Percentiles rank a stretch among this genome's conserved stretches.
Evolutionary conservation across 2,113 vertebrate species (phyloP).

Genomic region (Bagarius yarrelli): DNA sequence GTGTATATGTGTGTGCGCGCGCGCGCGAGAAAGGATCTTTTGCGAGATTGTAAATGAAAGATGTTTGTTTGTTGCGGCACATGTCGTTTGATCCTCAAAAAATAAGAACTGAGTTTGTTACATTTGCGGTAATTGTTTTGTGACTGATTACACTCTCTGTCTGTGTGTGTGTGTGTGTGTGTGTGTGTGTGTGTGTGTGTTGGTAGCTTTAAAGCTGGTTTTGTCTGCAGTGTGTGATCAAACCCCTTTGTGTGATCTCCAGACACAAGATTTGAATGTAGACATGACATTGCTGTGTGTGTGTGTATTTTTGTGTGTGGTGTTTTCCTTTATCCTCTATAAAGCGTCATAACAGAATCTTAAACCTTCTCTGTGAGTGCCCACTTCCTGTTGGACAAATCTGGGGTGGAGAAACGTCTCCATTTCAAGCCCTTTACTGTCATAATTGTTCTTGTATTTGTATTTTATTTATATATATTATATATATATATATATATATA

Average conservation of each 20-base stretch:
- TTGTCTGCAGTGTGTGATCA: too few species aligned
- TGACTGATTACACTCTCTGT: too few species aligned
- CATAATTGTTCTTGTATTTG: neutral
- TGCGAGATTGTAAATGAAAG: too few species aligned
- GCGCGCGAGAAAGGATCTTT: neutral
- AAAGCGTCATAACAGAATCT: too few species aligned
- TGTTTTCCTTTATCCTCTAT: too few species aligned
- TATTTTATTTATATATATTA: too few species aligned
- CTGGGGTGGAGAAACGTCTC: neutral
- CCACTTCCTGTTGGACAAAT: neutral
- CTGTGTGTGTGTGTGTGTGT: neutral
- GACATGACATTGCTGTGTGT: neutral
- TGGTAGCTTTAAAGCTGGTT: neutral
- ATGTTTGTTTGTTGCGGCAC: slow-evolving; percentile 3
- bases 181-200: neutral
- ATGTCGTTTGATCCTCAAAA: neutral
- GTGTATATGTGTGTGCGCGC: too few species aligned
- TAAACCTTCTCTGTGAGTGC: too few species aligned
- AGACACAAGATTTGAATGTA: too few species aligned
- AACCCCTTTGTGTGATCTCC: too few species aligned
- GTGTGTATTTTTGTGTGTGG: too few species aligned
- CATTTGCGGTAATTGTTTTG: neutral
- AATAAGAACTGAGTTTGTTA: neutral
- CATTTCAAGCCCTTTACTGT: neutral
- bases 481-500: too few species aligned